Base-by-base conservation (phyloP, 1,140 invertebrate genomes). In the Eulimnadia texana region DNA sequence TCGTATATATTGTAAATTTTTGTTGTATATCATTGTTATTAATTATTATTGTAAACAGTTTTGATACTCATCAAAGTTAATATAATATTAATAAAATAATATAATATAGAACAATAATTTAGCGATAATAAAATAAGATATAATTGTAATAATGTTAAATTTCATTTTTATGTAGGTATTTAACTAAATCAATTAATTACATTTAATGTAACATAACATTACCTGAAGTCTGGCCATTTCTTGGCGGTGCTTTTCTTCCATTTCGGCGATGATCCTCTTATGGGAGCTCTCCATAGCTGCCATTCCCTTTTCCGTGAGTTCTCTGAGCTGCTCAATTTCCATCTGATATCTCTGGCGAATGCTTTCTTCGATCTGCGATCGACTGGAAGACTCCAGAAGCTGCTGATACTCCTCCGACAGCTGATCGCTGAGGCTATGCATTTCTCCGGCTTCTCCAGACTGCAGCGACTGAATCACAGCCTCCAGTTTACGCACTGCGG, bases 221-320 rank as follows among this genome's bases (percentile, higher is more conserved):
- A 84, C 73, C 72, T 82, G 63, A 11, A 63, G 55, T 3, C 80
- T 78, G 58, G 84, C 81, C 24, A 87, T 67, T 70, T 93, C 89
- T 61, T 82, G 79, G 50, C 82, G 78, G 71, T 92, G 90, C 67
- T 87, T 85, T 67, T 90, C 86, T 67, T 90, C 85, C 73, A 92
- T 78, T 68, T 93, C 88, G 50, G 82, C 79, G 49, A 92, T 81
- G 50, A 89, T 84, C 54, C 88, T 78, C n/a, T 85, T 78, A 72
- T 93, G 88, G 65, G 88, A 90, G 68, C 84, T 86, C 71, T 93
- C 89, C 86, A 92, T 90, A 3, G 87, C 85, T 62, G 83, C 71
- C 60, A 93, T 74, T 6, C 89, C 89, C 69, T 90, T 90, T 70
- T 91, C 88, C 72, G 89, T 93, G 20, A 93, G 74, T 29, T 81